Evolutionary conservation across 2,797 vertebrate species (phyloP), one percentile per base, ranked within the genome.

Genomic region (Liparis tanakae): DNA sequence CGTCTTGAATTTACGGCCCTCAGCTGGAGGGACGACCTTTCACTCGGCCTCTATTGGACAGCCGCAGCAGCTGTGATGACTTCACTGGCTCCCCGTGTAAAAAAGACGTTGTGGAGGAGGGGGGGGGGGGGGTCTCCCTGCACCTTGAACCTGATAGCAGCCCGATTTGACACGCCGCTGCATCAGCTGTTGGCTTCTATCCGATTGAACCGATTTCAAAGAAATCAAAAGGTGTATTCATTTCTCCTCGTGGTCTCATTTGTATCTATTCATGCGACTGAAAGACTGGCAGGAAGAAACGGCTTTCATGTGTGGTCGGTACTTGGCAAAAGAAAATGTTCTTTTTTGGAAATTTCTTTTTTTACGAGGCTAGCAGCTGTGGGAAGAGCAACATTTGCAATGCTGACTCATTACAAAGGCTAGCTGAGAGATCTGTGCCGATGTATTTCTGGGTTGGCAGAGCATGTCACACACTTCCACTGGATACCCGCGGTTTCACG

Each of bases 21-120:
- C 93, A 94, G 93, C 93, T 94, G 93, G 91, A 87, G 85, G 79
- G 85, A 50, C 77, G 77, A 91, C 90, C 89, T 91, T 91, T 87
- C 76, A 82, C 81, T 89, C 81, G 37, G 83, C 86, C 81, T 85
- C 85, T 73, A 59, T 85, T 68, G 89, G 82, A 83, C 76, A 81
- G 87, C 67, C 13, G 48, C 74, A 68, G 90, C 93, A 93, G 92
- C 91, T 92, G 92, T 84, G 84, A 83, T 82, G 82, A 87, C 88
- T 91, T 91, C 76, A 88, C 86, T 81, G 90, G 76, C 79, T 86
- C 82, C 84, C 81, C 48, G 60, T 84, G 81, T 74, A 84, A 74
- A 85, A 72, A 82, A n/a, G 87, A 68, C 48, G 22, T 67, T 0
- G 61, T 69, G 62, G 72, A 69, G 46, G 33, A 17, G 43, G 14